These are phyloP conservation scores for Automeris io DNA, from an alignment of 2,888 invertebrate genomes.

Conservation along the genomic window DNA sequence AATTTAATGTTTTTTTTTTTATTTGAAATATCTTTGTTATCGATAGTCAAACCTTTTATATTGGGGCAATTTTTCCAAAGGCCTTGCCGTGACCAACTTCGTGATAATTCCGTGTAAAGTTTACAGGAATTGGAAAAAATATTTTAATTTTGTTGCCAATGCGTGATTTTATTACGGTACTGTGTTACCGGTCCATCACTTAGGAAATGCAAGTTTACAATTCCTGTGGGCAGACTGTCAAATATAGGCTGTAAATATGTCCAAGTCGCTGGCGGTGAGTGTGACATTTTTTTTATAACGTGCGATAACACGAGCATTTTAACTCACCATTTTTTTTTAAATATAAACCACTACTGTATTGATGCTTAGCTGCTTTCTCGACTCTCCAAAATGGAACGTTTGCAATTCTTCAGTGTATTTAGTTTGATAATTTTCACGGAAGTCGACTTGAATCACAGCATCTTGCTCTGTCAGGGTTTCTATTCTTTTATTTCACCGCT, in stretches of 20 bases:
- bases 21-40: constrained; percentile 18
- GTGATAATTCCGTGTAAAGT: constrained; percentile 31
- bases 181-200: constrained; percentile 35
- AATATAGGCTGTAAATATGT: constrained; percentile 17
- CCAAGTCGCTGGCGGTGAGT: constrained; percentile 18
- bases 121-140: constrained; percentile 20
- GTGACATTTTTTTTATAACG: constrained; percentile 28
- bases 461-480: constrained; percentile 15
- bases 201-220: constrained; percentile 29
- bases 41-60: constrained; percentile 15
- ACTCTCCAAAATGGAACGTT: constrained; percentile 23
- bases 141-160: constrained; percentile 25
- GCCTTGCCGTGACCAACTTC: constrained; percentile 35
- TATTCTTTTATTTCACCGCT: constrained; percentile 9
- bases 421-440: constrained; percentile 36
- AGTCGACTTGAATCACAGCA: constrained; percentile 25
- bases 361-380: constrained; percentile 25
- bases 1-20: constrained; percentile 16
- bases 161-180: constrained; percentile 34
- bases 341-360: constrained; percentile 39
- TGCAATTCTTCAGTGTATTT: constrained; percentile 35
- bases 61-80: constrained; percentile 13
- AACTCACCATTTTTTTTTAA: no score
- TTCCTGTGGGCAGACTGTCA: constrained; percentile 13
- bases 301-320: constrained; percentile 14